Evolutionary conservation across 2,113 vertebrate genomes (phyloP).

Genomic region (Chaetorhynchus papuensis): DNA sequence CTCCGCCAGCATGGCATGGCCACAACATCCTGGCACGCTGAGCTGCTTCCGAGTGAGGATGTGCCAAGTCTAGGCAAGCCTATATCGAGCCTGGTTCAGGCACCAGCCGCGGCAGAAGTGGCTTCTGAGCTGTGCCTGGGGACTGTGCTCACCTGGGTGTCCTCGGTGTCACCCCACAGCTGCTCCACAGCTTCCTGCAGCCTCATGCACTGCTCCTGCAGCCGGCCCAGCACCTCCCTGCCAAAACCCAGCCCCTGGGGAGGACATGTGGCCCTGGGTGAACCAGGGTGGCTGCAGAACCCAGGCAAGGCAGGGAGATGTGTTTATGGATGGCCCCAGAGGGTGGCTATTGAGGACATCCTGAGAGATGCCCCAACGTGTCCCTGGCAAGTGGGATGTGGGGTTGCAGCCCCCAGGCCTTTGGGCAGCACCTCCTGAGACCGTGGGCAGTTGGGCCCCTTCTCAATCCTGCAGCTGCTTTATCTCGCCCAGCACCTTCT

Average conservation of each 20-base stretch:
- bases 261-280: background rate
- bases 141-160: conserved; percentile 3
- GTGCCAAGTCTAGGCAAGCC: background rate
- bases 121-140: background rate
- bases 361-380: background rate
- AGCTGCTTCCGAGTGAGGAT: rapidly evolving
- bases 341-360: background rate
- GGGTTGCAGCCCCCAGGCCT: background rate
- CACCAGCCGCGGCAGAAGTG: rapidly evolving
- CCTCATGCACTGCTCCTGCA: background rate
- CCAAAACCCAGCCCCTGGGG: conserved; percentile 28
- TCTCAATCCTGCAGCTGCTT: background rate
- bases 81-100: background rate
- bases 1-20: background rate
- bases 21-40: background rate
- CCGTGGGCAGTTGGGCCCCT: background rate
- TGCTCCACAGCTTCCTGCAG: background rate
- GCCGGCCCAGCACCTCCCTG: background rate
- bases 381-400: rapidly evolving
- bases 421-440: background rate
- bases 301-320: background rate
- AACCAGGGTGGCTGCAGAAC: background rate
- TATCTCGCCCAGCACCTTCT: background rate
- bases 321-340: background rate
- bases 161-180: background rate